Base-by-base conservation (phyloP, 2,113 vertebrate species). In the Antigone vipio region DNA sequence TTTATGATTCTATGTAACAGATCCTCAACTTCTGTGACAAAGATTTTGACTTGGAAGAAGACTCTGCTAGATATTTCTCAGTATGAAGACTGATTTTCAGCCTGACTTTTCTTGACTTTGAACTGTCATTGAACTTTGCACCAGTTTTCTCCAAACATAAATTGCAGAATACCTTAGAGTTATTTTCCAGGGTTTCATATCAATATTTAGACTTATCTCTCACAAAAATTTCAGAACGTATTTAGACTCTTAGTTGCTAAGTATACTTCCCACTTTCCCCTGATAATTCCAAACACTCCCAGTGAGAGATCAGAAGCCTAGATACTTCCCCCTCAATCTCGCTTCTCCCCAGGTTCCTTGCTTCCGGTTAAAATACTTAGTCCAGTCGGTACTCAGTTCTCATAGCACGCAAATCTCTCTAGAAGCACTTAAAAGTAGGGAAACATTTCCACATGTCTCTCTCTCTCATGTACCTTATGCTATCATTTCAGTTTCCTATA, bases 271-370 rank as follows among this genome's bases (percentile, higher is more conserved):
- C 22, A 58, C 14, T 64, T 63, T 71, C n/a, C 34, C 34, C 16
- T 45, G n/a, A 7, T 38, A 78, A 59, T 30, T 74, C 12, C 60
- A 88, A 63, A 78, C 94, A 24, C 15, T 60, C 26, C 56, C 24
- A 4, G 14, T 32, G 47, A 72, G 40, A 44, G 6, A 49, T 29
- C 24, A 93, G 58, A 85, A 62, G 4, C 24, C 34, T 32, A 45
- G 10, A 0, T 23, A 59, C 13, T 59, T 47, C 6, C 20, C 21
- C 5, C 9, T 3, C 10, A 34, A 0, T 13, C 14, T 53, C 59
- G 47, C 8, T 81, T 78, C 26, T 76, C 15, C 45, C 12, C 32
- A 58, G 8, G 6, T 49, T 83, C 19, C 42, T 75, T 85, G 47
- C 11, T 92, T 78, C 26, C 38, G 59, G n/a, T 56, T 56, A 45